phyloP scores from a whole-genome alignment of 1,140 invertebrate species.

The Helicoverpa armigera region DNA sequence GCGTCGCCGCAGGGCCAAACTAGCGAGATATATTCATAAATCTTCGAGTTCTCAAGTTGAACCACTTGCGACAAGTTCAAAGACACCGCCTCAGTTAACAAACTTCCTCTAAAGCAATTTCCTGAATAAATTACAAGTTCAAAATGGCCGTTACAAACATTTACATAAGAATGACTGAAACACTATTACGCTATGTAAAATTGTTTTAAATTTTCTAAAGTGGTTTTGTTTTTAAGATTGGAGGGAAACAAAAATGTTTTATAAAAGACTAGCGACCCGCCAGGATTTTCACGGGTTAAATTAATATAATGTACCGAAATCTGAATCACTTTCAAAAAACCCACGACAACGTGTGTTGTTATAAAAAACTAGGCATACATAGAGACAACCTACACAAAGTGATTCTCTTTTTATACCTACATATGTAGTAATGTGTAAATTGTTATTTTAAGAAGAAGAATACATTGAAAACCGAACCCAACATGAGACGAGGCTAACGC shows the following conservation, averaged over 20 bases:
- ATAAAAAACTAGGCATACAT: too few species aligned
- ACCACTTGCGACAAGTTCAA: constrained; percentile 15
- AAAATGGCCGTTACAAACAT: constrained; percentile 66
- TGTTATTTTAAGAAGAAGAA: background rate
- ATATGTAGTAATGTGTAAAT: too few species aligned
- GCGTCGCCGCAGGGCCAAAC: background rate
- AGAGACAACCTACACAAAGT: too few species aligned
- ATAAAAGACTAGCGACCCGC: too few species aligned
- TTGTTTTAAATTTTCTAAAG: constrained; percentile 49
- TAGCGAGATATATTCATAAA: constrained; percentile 33
- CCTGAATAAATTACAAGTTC: constrained; percentile 74
- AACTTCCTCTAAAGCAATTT: constrained; percentile 61
- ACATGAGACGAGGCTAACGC: too few species aligned
- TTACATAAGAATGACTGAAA: constrained; percentile 70
- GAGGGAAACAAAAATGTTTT: background rate
- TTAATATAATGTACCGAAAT: too few species aligned
- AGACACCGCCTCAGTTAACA: constrained; percentile 12
- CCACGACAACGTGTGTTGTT: too few species aligned
- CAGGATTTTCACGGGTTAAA: too few species aligned
- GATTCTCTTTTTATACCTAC: too few species aligned
- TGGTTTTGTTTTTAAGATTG: background rate
- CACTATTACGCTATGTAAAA: constrained; percentile 60
- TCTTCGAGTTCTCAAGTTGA: constrained; percentile 13
- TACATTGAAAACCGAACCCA: background rate
- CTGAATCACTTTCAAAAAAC: too few species aligned